phyloP scores from a whole-genome alignment of 2,113 vertebrate species.

The Alectura lathami region DNA sequence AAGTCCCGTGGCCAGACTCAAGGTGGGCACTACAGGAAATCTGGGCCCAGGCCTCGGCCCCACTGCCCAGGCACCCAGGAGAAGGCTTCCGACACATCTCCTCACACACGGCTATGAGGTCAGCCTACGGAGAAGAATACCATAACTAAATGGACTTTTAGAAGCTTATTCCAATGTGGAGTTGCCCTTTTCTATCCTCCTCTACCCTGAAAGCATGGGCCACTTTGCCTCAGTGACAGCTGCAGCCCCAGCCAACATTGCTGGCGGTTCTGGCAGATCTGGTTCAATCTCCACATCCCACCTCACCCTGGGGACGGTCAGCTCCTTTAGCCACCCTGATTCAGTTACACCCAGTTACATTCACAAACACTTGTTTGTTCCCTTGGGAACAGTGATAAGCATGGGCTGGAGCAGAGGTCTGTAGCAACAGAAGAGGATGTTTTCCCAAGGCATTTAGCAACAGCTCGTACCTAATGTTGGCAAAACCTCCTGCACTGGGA shows the following conservation, averaged over 20 bases:
- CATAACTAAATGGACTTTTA: not conserved
- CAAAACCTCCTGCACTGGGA: not conserved
- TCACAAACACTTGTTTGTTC: not conserved
- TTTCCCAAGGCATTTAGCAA: not conserved
- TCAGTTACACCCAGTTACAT: not conserved
- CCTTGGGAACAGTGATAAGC: not conserved
- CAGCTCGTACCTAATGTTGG: not conserved
- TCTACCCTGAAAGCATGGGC: not conserved
- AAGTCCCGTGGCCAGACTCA: not conserved
- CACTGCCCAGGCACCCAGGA: not conserved
- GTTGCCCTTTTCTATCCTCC: not conserved
- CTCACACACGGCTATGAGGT: not conserved
- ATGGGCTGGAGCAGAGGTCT: not conserved
- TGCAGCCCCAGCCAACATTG: not conserved
- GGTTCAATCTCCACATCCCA: not conserved
- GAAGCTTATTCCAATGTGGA: not conserved
- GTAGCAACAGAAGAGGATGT: not conserved
- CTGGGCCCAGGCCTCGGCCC: not conserved
- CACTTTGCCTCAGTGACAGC: not conserved
- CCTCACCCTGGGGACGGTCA: not conserved
- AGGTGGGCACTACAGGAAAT: rapidly evolving
- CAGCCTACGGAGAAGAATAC: not conserved
- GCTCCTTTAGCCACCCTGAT: not conserved
- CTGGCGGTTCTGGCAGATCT: not conserved
- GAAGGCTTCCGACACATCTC: not conserved